These are phyloP conservation scores for Cranoglanis bouderius DNA, from an alignment of 2,113 vertebrate species.

Conservation along the genomic window DNA sequence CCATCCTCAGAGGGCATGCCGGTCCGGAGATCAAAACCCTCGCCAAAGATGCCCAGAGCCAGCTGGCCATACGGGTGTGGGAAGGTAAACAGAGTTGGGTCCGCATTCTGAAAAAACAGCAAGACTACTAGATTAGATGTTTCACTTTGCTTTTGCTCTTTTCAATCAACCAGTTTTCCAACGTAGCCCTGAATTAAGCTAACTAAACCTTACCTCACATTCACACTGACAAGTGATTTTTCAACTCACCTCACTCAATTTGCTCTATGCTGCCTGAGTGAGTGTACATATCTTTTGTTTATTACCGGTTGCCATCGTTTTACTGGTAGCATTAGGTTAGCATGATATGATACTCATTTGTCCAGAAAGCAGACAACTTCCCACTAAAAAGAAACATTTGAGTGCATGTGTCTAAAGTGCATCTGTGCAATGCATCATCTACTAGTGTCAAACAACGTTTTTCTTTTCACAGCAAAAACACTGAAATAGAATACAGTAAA, in stretches of 20 bases:
- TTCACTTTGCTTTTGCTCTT: not conserved
- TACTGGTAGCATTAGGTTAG: not conserved
- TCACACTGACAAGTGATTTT: not conserved
- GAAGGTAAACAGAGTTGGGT: conserved; percentile 89
- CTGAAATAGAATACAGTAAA: not conserved
- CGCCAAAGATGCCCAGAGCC: conserved; percentile 89
- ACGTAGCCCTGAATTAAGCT: not conserved
- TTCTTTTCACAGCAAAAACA: not conserved
- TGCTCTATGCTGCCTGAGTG: not conserved
- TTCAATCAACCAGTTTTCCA: not conserved
- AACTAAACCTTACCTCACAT: not conserved
- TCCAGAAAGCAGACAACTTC: too few species aligned
- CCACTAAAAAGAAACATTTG: not conserved
- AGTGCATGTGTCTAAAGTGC: not conserved
- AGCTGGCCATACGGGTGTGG: conserved; percentile 88
- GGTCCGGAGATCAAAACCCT: conserved; percentile 85
- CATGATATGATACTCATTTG: too few species aligned
- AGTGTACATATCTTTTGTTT: not conserved
- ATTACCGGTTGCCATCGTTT: not conserved
- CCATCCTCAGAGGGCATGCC: conserved; percentile 78
- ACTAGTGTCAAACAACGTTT: not conserved
- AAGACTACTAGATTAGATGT: not conserved
- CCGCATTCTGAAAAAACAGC: conserved; percentile 74
- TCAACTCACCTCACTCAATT: not conserved
- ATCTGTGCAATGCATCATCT: not conserved